Evolutionary conservation across 2,113 vertebrate genomes (phyloP).

Genomic region (Pogonocichla stellata): DNA sequence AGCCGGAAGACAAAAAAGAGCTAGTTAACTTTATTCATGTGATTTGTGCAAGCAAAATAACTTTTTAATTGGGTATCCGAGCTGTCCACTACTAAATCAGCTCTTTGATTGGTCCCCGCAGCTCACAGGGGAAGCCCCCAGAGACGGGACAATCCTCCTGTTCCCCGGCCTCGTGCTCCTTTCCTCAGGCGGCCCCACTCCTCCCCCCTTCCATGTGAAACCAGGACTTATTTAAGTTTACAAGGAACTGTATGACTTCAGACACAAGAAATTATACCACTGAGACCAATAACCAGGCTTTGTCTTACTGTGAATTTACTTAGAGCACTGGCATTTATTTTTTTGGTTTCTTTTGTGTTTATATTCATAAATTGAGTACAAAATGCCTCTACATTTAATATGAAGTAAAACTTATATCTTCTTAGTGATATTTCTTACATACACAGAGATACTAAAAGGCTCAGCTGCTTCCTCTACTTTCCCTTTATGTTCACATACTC

Average conservation of each 20-base stretch:
- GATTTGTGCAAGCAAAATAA: too few relatives aligned
- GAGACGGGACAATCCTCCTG: too few relatives aligned
- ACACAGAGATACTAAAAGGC: not conserved
- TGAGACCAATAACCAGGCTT: not conserved
- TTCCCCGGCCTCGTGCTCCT: too few relatives aligned
- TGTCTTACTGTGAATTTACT: not conserved
- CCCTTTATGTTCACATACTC: not conserved
- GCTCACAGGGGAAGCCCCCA: too few relatives aligned
- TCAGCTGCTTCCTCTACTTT: not conserved
- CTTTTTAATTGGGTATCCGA: too few relatives aligned
- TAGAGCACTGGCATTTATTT: not conserved
- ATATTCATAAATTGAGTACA: not conserved
- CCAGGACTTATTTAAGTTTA: not conserved
- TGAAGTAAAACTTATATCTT: not conserved
- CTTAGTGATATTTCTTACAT: not conserved
- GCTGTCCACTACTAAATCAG: too few relatives aligned
- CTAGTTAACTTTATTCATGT: too few relatives aligned
- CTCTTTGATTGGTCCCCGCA: too few relatives aligned
- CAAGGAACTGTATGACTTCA: not conserved
- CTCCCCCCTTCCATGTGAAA: too few relatives aligned
- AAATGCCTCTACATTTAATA: not conserved
- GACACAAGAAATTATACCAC: not conserved
- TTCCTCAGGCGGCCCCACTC: too few relatives aligned
- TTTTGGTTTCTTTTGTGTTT: not conserved
- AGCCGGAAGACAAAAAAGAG: too few relatives aligned